Evolutionary conservation across 2,797 vertebrate genomes (phyloP), one percentile per base, ranked within the genome.

Genomic region (Semotilus atromaculatus): DNA sequence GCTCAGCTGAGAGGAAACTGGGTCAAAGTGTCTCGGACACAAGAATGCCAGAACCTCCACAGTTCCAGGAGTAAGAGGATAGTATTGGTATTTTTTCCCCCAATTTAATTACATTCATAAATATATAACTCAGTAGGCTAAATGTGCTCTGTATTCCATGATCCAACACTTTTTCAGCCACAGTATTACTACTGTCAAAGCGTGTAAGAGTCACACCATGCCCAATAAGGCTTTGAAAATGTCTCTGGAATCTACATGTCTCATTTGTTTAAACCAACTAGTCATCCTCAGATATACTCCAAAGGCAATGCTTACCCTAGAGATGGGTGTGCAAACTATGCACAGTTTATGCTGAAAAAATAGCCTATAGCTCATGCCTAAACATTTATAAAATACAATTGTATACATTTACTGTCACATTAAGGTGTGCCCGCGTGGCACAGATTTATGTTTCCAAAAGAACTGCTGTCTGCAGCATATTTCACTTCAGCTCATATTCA

Each of bases 341-440:
- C 68, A 75, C 81, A 76, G 68, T 36, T n/a, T 53, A 40, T 53
- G 29, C 26, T 48, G 36, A 82, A 64, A 82, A n/a, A n/a, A n/a
- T n/a, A n/a, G n/a, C n/a, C n/a, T 34, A 70, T 70, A 77, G 34
- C 40, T 31, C 48, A 68, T 38, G 79, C 77, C 19, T 45, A 66
- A 76, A 84, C 31, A 77, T 84, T 86, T 81, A 78, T 43, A 14
- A 78, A 74, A 82, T 29, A 21, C 43, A n/a, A 66, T 23, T 55
- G 31, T 29, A 7, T 64, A 18, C 9, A 10, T 76, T 31, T 66
- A 64, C 26, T 45, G 64, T 7, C 31, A 7, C n/a, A 38, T 70
- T 36, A 70, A 29, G 40, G 55, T 36, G 48, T 53, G 58, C 29
- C 13, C 36, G 10, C 16, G 40, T 76, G 76, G 55, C 81, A 51